A percentile compares a stretch with the other conserved stretches of the same genome.
These are phyloP conservation scores for Microcebus ravelobensis DNA, from an alignment of 2,113 vertebrate genomes.

Conservation along the genomic window DNA sequence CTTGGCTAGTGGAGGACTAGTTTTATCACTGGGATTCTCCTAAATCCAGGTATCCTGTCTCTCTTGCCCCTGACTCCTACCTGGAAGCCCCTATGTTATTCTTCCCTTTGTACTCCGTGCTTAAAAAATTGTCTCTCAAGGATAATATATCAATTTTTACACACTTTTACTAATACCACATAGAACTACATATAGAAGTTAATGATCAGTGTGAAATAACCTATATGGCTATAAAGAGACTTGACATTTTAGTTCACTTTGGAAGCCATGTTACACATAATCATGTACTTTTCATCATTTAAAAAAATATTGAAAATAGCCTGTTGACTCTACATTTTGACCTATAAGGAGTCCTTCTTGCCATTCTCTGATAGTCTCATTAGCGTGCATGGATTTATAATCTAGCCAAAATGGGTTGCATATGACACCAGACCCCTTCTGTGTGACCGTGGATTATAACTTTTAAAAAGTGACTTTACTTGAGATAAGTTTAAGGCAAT, in stretches of 20 bases:
- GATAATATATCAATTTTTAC: background rate
- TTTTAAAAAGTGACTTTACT: slow-evolving; percentile 18
- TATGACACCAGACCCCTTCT: background rate
- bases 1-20: background rate
- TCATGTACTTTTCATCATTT: background rate
- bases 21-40: background rate
- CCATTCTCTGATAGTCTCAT: background rate
- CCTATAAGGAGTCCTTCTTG: background rate
- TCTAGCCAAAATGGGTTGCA: background rate
- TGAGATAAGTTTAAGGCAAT: background rate
- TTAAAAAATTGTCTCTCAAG: background rate
- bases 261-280: background rate
- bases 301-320: slow-evolving; percentile 32
- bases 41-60: background rate
- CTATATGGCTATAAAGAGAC: background rate
- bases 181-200: background rate
- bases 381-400: background rate
- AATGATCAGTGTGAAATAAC: background rate
- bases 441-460: background rate
- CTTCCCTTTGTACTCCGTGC: background rate
- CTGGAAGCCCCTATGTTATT: background rate
- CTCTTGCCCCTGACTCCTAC: background rate
- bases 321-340: background rate
- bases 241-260: slow-evolving; percentile 17
- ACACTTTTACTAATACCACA: background rate